phyloP scores from a whole-genome alignment of 2,888 invertebrate species.

The Didymodactylos carnosus region DNA sequence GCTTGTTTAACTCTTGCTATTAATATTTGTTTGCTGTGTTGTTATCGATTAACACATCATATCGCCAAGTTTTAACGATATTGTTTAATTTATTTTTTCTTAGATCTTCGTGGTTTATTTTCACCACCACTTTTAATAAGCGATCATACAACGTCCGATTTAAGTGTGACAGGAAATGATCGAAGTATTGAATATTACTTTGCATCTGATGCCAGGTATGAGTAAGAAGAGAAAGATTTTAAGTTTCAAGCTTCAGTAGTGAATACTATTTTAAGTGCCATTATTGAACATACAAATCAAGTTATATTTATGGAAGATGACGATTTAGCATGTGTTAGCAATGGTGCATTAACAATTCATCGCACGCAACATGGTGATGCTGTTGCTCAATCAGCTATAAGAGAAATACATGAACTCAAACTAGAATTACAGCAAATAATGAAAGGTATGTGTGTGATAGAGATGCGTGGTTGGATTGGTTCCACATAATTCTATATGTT shows the following conservation, averaged over 20 bases:
- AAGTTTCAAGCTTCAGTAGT: too few species aligned
- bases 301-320: slow-evolving; percentile 76
- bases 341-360: slow-evolving; percentile 77
- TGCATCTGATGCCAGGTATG: slow-evolving; percentile 65
- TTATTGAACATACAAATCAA: slow-evolving; percentile 95
- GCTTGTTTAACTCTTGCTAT: not conserved
- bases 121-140: not conserved
- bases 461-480: too few species aligned
- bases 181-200: slow-evolving; percentile 78
- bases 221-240: too few species aligned
- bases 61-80: too few species aligned
- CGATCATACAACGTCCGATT: slow-evolving; percentile 53
- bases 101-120: not conserved
- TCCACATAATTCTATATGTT: too few species aligned
- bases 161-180: slow-evolving; percentile 50
- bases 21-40: not conserved
- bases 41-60: too few species aligned
- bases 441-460: slow-evolving; percentile 74
- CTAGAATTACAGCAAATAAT: slow-evolving; percentile 98
- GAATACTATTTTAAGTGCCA: slow-evolving; percentile 43
- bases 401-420: slow-evolving; percentile 84
- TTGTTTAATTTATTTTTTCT: too few species aligned
- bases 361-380: slow-evolving; percentile 50
- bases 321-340: slow-evolving; percentile 41
- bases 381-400: slow-evolving; percentile 25